A percentile compares a stretch with the other conserved stretches of the same genome.
Evolutionary conservation across 2,888 invertebrate species (phyloP).

Genomic region (Tipula vernalis): DNA sequence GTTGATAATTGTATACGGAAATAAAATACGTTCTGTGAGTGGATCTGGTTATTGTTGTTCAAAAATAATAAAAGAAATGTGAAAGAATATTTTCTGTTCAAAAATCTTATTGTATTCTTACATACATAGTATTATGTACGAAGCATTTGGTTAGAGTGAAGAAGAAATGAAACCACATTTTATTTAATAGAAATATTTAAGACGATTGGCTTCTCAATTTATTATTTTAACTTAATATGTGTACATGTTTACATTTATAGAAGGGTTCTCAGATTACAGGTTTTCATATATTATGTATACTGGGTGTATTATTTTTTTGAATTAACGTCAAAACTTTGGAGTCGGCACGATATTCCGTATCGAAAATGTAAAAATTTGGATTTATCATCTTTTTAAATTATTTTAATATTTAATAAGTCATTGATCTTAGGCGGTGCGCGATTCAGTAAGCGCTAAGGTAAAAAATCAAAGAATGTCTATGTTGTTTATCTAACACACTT

Average conservation of each 20-base stretch:
- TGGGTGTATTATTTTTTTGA: neutral
- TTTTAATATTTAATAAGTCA: neutral
- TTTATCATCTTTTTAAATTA: neutral
- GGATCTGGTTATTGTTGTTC: slow-evolving; percentile 4
- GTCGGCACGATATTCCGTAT: neutral
- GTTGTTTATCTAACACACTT: neutral
- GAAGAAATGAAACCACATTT: neutral
- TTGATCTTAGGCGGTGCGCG: neutral
- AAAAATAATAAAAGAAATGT: neutral
- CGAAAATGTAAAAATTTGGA: neutral
- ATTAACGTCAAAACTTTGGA: neutral
- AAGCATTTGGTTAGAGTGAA: neutral
- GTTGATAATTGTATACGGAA: neutral
- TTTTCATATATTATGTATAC: neutral
- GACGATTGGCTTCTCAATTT: neutral
- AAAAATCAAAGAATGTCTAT: neutral
- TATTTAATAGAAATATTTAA: neutral
- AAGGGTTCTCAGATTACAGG: neutral
- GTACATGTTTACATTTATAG: neutral
- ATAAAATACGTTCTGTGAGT: neutral
- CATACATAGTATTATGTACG: neutral
- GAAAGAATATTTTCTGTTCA: neutral
- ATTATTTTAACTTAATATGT: neutral
- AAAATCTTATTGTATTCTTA: neutral
- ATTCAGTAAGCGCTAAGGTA: neutral